Evolutionary conservation across 2,113 vertebrate genomes (phyloP), one percentile per base, ranked within the genome.

Genomic region (Vulpes ferrilata): DNA sequence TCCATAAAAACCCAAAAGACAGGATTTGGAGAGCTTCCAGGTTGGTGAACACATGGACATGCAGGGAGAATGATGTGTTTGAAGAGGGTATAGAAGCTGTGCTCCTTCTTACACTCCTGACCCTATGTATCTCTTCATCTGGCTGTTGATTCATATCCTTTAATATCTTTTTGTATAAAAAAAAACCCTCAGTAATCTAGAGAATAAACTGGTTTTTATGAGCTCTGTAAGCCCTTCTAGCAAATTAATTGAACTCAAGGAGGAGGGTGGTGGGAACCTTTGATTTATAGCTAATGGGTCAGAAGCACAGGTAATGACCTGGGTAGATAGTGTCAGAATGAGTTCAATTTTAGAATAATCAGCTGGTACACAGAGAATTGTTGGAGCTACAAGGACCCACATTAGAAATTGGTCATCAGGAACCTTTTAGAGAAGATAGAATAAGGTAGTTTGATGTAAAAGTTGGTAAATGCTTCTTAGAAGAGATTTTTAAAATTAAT

Each of bases 401-500:
- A 43, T 89, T 83, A 83, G 78, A 82, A 94, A 89, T 6, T 74
- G n/a, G 76, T 62, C 43, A 82, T 43, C 78, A 71, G 65, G 82
- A 38, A n/a, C 19, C 65, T 94, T 64, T 89, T 60, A 81, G 23
- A 7, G 2, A 69, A 6, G 64, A 78, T 7, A 20, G 5, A 85
- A 88, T 91, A 35, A 86, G 27, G 80, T 1, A 91, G 7, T 86
- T n/a, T 95, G 19, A 78, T 74, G 13, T 86, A 65, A 96, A 94
- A 71, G 23, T 57, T 83, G 15, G 11, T 20, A 93, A 88, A 43
- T 30, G 22, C 88, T 92, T 93, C 85, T 94, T 85, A 80, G 74
- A 69, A 89, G 17, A 90, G 30, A 90, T 71, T 97, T 90, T 62
- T 38, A 55, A 74, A 88, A 78, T 60, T 23, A 92, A 82, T 78